phyloP scores from a whole-genome alignment of 2,113 vertebrate species.

The Ameiurus melas region DNA sequence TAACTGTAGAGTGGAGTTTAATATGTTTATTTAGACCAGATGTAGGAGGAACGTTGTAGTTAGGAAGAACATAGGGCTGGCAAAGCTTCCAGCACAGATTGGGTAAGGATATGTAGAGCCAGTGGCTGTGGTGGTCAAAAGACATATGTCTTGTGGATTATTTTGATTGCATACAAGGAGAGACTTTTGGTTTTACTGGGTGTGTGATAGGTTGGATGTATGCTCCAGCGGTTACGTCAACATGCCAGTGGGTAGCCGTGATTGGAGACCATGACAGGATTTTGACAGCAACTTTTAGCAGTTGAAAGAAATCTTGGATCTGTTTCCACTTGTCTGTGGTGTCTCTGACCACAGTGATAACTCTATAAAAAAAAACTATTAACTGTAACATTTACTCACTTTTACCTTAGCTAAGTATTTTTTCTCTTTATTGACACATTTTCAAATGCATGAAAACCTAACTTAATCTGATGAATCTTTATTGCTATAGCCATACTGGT shows the following conservation, averaged over 20 bases:
- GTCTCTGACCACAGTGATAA: constrained; percentile 5
- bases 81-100: constrained; percentile 40
- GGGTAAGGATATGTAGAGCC: constrained; percentile 40
- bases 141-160: constrained; percentile 56
- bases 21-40: constrained; percentile 67
- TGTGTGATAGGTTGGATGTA: constrained; percentile 60
- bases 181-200: constrained; percentile 55
- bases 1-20: constrained; percentile 57
- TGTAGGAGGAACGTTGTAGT: constrained; percentile 62
- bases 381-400: background rate
- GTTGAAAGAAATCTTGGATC: background rate
- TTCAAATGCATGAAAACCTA: background rate
- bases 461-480: too few species aligned
- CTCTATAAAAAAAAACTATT: background rate
- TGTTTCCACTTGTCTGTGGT: background rate
- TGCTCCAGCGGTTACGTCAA: constrained; percentile 56
- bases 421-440: background rate
- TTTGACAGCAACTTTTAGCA: constrained; percentile 3
- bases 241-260: constrained; percentile 41
- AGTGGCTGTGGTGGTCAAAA: constrained; percentile 45
- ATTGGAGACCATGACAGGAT: constrained; percentile 27
- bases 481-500: background rate
- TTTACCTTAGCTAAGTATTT: constrained; percentile 1
- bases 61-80: constrained; percentile 40
- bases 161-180: constrained; percentile 38